phyloP scores from a whole-genome alignment of 2,888 invertebrate species.

The Ennomos erosarius region DNA sequence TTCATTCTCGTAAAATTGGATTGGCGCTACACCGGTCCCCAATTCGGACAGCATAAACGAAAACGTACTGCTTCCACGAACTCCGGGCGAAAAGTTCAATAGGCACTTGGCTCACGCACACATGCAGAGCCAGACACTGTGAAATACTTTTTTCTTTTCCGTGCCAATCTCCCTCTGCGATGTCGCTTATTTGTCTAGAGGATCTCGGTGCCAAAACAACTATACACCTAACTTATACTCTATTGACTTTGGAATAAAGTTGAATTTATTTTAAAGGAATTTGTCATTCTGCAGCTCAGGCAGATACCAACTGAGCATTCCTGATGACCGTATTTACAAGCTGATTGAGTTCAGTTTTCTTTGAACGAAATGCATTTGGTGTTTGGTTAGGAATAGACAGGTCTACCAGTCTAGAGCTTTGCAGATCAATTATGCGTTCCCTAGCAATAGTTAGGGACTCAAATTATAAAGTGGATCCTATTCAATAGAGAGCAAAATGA shows the following conservation, averaged over 20 bases:
- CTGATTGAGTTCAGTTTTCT: slow-evolving; percentile 32
- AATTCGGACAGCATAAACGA: slow-evolving; percentile 28
- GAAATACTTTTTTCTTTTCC: slow-evolving; percentile 46
- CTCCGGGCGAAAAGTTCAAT: slow-evolving; percentile 38
- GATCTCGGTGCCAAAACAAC: slow-evolving; percentile 18
- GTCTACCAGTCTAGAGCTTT: slow-evolving; percentile 50
- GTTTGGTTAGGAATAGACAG: slow-evolving; percentile 41
- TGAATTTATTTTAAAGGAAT: slow-evolving; percentile 33
- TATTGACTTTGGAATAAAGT: slow-evolving; percentile 36
- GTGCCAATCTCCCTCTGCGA: slow-evolving; percentile 48
- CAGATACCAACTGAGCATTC: slow-evolving; percentile 11
- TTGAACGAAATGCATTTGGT: slow-evolving; percentile 10
- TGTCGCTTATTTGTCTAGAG: slow-evolving; percentile 50
- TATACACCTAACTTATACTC: slow-evolving; percentile 23
- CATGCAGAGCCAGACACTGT: slow-evolving; percentile 42
- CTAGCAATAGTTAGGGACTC: slow-evolving; percentile 56
- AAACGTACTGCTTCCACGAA: slow-evolving; percentile 18
- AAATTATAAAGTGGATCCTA: slow-evolving; percentile 56
- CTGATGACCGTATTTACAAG: slow-evolving; percentile 13
- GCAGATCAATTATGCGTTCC: slow-evolving; percentile 67
- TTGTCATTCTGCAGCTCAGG: slow-evolving; percentile 24
- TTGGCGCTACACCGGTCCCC: slow-evolving; percentile 25
- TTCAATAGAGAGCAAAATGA: slow-evolving; percentile 49
- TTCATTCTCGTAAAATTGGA: slow-evolving; percentile 28
- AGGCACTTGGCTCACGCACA: slow-evolving; percentile 39